phyloP scores from a whole-genome alignment of 2,888 invertebrate species.

The Eumerus sabulonum region DNA sequence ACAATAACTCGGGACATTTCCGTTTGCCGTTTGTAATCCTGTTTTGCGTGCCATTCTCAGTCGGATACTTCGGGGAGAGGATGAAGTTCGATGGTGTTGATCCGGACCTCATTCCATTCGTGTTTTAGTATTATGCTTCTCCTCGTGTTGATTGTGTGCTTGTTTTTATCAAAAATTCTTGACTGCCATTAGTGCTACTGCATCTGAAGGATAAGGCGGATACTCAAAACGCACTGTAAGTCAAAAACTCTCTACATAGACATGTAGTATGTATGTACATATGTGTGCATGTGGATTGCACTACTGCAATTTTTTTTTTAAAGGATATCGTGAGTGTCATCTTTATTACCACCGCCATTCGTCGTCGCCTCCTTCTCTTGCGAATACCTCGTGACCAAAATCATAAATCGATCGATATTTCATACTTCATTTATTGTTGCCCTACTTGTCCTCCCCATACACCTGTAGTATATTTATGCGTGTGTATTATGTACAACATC shows the following conservation, averaged over 20 bases:
- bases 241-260: too few species aligned
- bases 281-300: slow-evolving; percentile 34
- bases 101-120: slow-evolving; percentile 23
- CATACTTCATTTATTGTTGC: slow-evolving; percentile 45
- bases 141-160: slow-evolving; percentile 10
- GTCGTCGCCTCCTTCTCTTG: slow-evolving; percentile 22
- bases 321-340: slow-evolving; percentile 3
- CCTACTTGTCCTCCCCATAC: slow-evolving; percentile 46
- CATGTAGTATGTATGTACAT: too few species aligned
- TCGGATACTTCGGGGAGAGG: too few species aligned
- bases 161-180: slow-evolving; percentile 22
- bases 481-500: slow-evolving; percentile 35
- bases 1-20: slow-evolving; percentile 42
- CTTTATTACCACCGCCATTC: slow-evolving; percentile 6
- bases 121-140: slow-evolving; percentile 36
- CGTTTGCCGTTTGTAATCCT: slow-evolving; percentile 17
- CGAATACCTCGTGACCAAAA: slow-evolving; percentile 42
- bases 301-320: slow-evolving; percentile 3
- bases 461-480: slow-evolving; percentile 27
- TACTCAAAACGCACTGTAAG: slow-evolving; percentile 37
- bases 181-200: slow-evolving; percentile 7
- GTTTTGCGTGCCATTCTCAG: not conserved
- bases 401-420: slow-evolving; percentile 65
- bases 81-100: slow-evolving; percentile 45
- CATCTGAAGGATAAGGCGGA: slow-evolving; percentile 45